Base-by-base conservation (phyloP, 2,888 invertebrate species). In the Fabriciana adippe region DNA sequence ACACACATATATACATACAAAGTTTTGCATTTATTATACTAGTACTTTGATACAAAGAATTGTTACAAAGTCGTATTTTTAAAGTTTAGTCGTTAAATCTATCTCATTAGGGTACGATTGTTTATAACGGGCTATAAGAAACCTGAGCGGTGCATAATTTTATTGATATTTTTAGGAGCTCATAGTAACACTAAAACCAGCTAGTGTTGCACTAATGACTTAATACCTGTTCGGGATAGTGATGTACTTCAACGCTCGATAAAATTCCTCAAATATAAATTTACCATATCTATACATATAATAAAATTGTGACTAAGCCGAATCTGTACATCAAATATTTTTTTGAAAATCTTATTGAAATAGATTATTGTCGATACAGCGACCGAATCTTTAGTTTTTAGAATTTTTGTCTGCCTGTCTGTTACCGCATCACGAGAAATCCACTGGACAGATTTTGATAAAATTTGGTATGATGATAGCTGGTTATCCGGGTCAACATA, bases 141-240 rank as follows among this genome's bases (percentile, higher is more conserved):
- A 61, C 60, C 26, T 48, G 60, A 60, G 60, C 66, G 61, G 60
- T 66, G 60, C 64, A 74, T 74, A 73, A 70, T 66, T 74, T 76
- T 76, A 75, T 76, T 74, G 67, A 68, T 74, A 69, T 72, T 74
- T 72, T 73, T 73, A 72, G 72, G 73, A 74, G 70, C 72, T 73
- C 66, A 72, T 72, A 74, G 73, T 71, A 62, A 69, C 73, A 66
- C 68, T 69, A 72, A 72, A 66, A 51, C 35, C 60, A 66, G 68
- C 65, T 70, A 65, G 71, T 72, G 71, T 72, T 71, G 70, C 67
- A 70, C 73, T 74, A 74, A 74, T 74, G 74, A 74, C 70, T 74
- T 70, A 74, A 73, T 74, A 67, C 50, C 18, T 48, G 59, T 67
- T 67, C 55, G 21, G 53, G 4, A n/a, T 69, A 72, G 72, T 56